Conservation (phyloP, 2,113 vertebrate genomes). For the Coregonus clupeaformis region DNA sequence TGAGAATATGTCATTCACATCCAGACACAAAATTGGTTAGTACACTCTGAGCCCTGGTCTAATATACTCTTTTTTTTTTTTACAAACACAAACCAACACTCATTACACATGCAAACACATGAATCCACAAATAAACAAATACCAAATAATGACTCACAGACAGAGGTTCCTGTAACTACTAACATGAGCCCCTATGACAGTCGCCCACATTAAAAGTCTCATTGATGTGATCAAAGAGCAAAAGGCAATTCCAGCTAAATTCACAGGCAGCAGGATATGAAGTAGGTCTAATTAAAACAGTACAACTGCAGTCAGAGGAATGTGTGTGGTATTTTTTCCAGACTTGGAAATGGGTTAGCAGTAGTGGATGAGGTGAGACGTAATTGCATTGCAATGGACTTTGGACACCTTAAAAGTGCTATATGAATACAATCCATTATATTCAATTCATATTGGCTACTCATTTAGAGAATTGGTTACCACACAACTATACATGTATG, state of each 20-base stretch:
- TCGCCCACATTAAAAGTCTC: constrained; percentile 12
- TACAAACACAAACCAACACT: background rate
- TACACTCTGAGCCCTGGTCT: background rate
- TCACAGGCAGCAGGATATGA: background rate
- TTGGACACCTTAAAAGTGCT: too few relatives aligned
- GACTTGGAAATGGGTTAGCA: background rate
- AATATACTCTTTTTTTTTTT: too few relatives aligned
- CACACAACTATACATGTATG: too few relatives aligned
- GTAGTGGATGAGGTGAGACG: too few relatives aligned
- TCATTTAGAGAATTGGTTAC: too few relatives aligned
- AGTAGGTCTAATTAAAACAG: constrained; percentile 12
- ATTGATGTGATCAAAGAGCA: constrained; percentile 11
- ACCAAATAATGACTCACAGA: too few relatives aligned
- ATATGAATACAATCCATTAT: too few relatives aligned
- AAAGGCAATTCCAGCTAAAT: background rate
- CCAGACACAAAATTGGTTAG: background rate
- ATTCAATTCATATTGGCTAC: too few relatives aligned
- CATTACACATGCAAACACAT: too few relatives aligned
- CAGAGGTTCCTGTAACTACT: background rate
- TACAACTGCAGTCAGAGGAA: constrained; percentile 10
- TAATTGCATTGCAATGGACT: too few relatives aligned
- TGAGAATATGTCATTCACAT: background rate
- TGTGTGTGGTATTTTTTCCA: background rate
- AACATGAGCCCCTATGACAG: background rate
- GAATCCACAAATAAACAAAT: too few relatives aligned